A percentile compares a stretch with the other conserved stretches of the same genome.
phyloP scores from a whole-genome alignment of 2,888 invertebrate species.

The Catotricha subobsoleta region DNA sequence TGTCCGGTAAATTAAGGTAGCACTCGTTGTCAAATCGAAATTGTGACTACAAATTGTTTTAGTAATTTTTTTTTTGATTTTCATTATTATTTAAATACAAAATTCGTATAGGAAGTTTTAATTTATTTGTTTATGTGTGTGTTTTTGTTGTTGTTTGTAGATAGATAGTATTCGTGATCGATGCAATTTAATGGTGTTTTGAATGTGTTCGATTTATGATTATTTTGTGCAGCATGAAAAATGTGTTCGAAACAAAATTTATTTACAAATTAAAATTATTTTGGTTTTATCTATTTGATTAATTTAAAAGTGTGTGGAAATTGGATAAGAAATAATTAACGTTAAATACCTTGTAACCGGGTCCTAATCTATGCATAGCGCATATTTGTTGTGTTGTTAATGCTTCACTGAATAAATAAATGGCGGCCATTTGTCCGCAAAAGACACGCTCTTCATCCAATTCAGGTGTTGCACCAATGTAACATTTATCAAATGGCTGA shows the following conservation, averaged over 20 bases:
- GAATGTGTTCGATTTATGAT: not conserved
- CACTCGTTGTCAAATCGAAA: conserved; percentile 99
- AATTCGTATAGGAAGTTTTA: too few relatives aligned
- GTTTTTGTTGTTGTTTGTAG: too few relatives aligned
- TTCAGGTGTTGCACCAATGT: conserved; percentile 94
- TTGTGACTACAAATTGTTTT: conserved; percentile 60
- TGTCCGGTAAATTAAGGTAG: conserved; percentile 91
- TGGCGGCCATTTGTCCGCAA: conserved; percentile 98
- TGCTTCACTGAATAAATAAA: conserved; percentile 96
- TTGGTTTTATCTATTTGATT: too few relatives aligned
- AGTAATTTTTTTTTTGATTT: not conserved
- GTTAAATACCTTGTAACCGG: conserved; percentile 84
- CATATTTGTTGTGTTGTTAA: conserved; percentile 95
- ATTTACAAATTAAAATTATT: not conserved
- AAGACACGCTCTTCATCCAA: conserved; percentile 93
- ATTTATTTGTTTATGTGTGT: too few relatives aligned
- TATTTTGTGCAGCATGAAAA: not conserved
- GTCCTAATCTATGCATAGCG: conserved; percentile 95
- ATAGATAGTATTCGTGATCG: too few relatives aligned
- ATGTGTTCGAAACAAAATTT: not conserved
- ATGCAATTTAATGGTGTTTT: too few relatives aligned
- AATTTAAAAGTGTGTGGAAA: too few relatives aligned
- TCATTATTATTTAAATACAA: too few relatives aligned
- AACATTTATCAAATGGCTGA: conserved; percentile 98
- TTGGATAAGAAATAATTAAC: too few relatives aligned